phyloP scores from a whole-genome alignment of 2,888 invertebrate genomes.

The Penaeus monodon region DNA sequence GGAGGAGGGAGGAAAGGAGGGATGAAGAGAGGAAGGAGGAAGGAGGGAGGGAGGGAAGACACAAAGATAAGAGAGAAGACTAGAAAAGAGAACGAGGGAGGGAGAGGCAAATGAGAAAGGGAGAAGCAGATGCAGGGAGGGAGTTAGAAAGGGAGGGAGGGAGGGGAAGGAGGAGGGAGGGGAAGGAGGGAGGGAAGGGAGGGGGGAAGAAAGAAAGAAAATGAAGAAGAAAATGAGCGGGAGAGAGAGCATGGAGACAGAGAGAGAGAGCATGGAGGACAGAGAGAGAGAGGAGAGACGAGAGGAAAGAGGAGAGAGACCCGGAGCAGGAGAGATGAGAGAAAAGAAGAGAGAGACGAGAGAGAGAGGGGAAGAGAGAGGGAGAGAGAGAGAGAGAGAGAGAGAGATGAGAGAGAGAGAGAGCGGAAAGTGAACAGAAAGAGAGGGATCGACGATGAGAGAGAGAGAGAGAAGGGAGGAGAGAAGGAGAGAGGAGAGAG shows the following conservation, averaged over 20 bases:
- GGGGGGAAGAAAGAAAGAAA: background rate
- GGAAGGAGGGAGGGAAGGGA: background rate
- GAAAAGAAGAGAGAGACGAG: background rate
- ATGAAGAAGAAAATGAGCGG: background rate
- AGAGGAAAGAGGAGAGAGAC: background rate
- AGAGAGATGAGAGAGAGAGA: background rate
- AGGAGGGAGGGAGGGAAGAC: background rate
- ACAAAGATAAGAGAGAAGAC: background rate
- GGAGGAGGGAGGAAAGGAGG: no score
- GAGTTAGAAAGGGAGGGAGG: background rate
- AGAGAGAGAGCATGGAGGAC: background rate
- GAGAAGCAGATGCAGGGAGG: background rate
- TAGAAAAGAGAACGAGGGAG: background rate
- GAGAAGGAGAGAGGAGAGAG: no score
- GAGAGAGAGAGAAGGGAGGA: no score
- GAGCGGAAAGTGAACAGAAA: background rate
- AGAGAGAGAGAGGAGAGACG: background rate
- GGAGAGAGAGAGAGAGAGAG: background rate
- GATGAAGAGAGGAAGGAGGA: no score
- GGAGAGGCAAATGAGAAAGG: background rate
- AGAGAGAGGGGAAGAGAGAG: background rate
- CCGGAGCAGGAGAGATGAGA: background rate
- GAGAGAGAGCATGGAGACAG: background rate
- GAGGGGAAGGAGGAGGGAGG: background rate
- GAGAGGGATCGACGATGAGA: background rate